Conservation (phyloP, 2,888 invertebrate genomes). For the Aphodius granarius region DNA sequence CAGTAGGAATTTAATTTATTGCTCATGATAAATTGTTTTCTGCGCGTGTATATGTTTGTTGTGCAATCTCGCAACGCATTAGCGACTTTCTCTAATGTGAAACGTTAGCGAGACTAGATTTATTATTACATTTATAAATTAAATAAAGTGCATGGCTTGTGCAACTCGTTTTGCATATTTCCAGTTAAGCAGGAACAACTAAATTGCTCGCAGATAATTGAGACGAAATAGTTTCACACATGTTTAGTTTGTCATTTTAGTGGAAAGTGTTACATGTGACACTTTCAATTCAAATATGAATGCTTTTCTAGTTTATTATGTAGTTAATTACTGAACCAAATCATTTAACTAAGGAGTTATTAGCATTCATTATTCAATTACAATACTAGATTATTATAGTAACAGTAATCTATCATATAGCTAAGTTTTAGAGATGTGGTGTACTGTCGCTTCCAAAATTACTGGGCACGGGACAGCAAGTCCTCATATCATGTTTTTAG, state of each 20-base stretch:
- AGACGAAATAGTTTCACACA: not conserved
- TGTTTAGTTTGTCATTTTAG: not conserved
- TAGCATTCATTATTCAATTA: too few species aligned
- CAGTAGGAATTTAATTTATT: not conserved
- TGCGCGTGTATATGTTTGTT: conserved; percentile 13
- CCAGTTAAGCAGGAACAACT: not conserved
- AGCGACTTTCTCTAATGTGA: conserved; percentile 32
- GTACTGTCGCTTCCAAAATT: too few species aligned
- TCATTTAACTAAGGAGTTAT: too few species aligned
- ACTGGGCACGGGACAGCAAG: too few species aligned
- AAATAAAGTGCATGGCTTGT: conserved; percentile 17
- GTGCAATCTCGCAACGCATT: conserved; percentile 31
- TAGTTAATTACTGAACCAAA: too few species aligned
- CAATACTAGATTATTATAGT: too few species aligned
- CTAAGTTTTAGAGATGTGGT: too few species aligned
- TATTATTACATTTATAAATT: conserved; percentile 32
- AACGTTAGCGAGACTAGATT: conserved; percentile 25
- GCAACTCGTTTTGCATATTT: conserved; percentile 2
- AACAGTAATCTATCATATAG: too few species aligned
- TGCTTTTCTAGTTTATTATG: not conserved
- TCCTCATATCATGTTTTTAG: too few species aligned
- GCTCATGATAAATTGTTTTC: not conserved
- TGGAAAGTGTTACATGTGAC: not conserved
- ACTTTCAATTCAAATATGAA: not conserved
- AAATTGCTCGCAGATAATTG: not conserved